Base-by-base conservation (phyloP, 2,888 invertebrate species). In the Ophraella communa region DNA sequence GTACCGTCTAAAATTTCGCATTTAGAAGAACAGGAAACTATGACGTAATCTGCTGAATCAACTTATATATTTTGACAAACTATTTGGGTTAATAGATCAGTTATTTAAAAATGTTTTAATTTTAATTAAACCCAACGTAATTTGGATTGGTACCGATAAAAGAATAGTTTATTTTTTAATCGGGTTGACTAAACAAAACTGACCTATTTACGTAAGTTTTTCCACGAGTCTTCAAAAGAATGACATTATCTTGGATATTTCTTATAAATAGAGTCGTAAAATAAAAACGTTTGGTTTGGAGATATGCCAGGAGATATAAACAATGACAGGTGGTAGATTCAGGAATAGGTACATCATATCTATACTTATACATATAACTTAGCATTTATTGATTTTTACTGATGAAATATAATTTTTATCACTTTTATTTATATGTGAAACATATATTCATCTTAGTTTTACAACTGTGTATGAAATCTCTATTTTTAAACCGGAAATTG, bases 241-340 rank as follows among this genome's bases (percentile, higher is more conserved):
- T 52, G 60, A 60, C 44, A 60, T 44, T 51, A 57, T 33, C 23
- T 21, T 45, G 47, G 17, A 57, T 35, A 60, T 60, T 1, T 21
- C 14, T 27, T 39, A 23, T 39, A 27, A 24, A 60, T 42, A 60
- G 27, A 1, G 44, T 39, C 23, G 35, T 27, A 23, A 52, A 52
- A 60, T 52, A 42, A 60, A 52, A 60, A 53, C 44, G n/a, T 59
- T 59, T 44, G 39, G 24, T 27, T 60, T 60, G 60, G 60, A 51
- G 5, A n/a, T 11, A n/a, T 52, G 51, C 60, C 60, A 60, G 49
- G 4, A 23, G 14, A 23, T 17, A 49, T 33, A 33, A 51, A 49
- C 30, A 44, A 49, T 39, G 14, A 17, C 39, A 39, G 14, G 14
- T 17, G 17, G 39, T 39, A 39, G 14, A 39, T 39, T 39, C 39